These are phyloP conservation scores for Virgularia gustaviana DNA, from an alignment of 92 coral and sea anemone species.

Conservation along the genomic window DNA sequence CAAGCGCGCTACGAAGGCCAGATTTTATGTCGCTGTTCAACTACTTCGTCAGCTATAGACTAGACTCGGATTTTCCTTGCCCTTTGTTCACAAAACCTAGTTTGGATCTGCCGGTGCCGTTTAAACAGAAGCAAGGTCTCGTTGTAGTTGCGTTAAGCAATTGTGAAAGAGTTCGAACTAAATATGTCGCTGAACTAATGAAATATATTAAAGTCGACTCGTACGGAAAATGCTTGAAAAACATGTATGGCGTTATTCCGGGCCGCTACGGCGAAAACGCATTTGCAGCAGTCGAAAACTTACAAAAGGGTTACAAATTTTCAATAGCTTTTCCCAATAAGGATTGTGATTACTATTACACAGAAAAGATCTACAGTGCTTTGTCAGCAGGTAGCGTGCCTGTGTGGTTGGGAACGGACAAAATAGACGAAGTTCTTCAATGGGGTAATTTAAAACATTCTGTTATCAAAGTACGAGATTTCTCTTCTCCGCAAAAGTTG, in stretches of 20 bases:
- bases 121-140: conserved; percentile 63
- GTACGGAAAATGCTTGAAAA: conserved; percentile 75
- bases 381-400: conserved; percentile 91
- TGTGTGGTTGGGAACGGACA: conserved; percentile 90
- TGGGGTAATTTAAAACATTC: conserved; percentile 78
- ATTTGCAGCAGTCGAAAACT: conserved; percentile 63
- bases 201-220: conserved; percentile 72
- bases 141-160: conserved; percentile 76
- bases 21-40: conserved; percentile 80
- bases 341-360: conserved; percentile 91
- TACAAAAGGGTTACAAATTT: conserved; percentile 81
- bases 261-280: conserved; percentile 42
- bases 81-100: conserved; percentile 83
- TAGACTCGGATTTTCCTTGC: conserved; percentile 95
- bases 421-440: conserved; percentile 83
- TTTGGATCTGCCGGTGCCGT: conserved; percentile 70
- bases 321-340: conserved; percentile 84
- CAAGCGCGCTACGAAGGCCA: conserved; percentile 68
- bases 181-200: conserved; percentile 79
- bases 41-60: conserved; percentile 68
- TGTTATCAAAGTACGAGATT: conserved; percentile 83
- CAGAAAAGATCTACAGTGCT: conserved; percentile 83
- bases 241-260: conserved; percentile 67
- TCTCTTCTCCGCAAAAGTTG: conserved; percentile 78
- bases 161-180: conserved; percentile 91